Conservation (phyloP, 2,113 vertebrate species). For the Delphinapterus leucas region DNA sequence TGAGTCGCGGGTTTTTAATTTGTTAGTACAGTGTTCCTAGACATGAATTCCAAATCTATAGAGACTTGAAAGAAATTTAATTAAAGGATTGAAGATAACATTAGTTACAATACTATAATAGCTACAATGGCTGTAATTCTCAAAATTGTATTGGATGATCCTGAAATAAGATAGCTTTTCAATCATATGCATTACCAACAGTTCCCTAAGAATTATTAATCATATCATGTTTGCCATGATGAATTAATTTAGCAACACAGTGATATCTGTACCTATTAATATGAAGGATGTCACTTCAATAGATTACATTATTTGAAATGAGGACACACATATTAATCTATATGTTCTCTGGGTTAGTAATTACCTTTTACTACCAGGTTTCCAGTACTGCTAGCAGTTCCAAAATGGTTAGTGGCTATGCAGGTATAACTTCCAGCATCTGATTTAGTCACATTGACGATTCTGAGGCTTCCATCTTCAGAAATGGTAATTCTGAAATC, state of each 20-base stretch:
- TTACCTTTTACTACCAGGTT: conserved; percentile 95
- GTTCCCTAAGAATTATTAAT: background rate
- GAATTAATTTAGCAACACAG: conserved; percentile 27
- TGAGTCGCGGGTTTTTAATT: conserved; percentile 58
- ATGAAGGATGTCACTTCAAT: background rate
- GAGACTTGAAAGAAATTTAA: conserved; percentile 66
- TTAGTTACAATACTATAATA: conserved; percentile 25
- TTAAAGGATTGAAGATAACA: conserved; percentile 61
- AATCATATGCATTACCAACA: background rate
- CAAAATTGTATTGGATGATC: conserved; percentile 17
- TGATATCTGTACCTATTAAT: background rate
- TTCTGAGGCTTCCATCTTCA: conserved; percentile 93
- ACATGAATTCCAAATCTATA: conserved; percentile 55
- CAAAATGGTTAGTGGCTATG: conserved; percentile 94
- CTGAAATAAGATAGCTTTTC: conserved; percentile 34
- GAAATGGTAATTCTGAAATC: conserved; percentile 87
- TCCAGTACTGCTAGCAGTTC: conserved; percentile 93
- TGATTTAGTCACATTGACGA: conserved; percentile 90
- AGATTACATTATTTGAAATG: background rate
- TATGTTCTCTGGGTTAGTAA: accelerated
- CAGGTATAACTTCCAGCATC: conserved; percentile 95
- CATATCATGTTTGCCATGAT: conserved; percentile 18
- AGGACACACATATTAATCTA: too few species aligned
- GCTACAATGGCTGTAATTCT: conserved; percentile 45
- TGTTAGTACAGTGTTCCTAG: conserved; percentile 49